These are phyloP conservation scores for Tetraodon nigroviridis DNA, from an alignment of 2,113 vertebrate genomes.

Conservation along the genomic window DNA sequence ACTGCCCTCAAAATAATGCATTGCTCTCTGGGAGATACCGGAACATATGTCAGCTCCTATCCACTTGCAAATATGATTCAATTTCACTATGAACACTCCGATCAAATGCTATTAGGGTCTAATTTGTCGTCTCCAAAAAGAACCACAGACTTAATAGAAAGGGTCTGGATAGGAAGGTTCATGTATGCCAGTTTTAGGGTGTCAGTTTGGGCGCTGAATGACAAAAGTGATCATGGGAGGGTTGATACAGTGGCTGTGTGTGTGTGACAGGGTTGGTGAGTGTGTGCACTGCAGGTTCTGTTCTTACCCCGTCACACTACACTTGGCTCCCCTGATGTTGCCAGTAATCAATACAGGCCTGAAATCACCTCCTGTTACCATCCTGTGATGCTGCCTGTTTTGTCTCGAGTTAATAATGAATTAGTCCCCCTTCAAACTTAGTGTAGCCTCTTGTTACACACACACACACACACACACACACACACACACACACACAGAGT, in stretches of 20 bases:
- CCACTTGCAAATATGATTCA: slow-evolving; percentile 91
- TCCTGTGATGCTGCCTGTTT: slow-evolving; percentile 92
- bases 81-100: slow-evolving; percentile 93
- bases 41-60: slow-evolving; percentile 96
- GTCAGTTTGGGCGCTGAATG: slow-evolving; percentile 46
- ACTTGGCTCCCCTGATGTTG: slow-evolving; percentile 90
- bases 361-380: slow-evolving; percentile 92
- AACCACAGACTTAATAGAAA: slow-evolving; percentile 72
- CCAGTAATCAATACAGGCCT: slow-evolving; percentile 95
- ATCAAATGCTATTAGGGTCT: slow-evolving; percentile 95
- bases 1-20: slow-evolving; percentile 91
- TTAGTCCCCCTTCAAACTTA: slow-evolving; percentile 66
- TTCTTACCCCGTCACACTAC: slow-evolving; percentile 84
- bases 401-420: slow-evolving; percentile 98
- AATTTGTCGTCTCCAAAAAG: slow-evolving; percentile 85
- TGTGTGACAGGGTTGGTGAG: slow-evolving; percentile 20
- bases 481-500: slow-evolving; percentile 4
- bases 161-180: slow-evolving; percentile 72
- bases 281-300: slow-evolving; percentile 74
- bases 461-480: slow-evolving; percentile 13
- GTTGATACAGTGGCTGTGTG: slow-evolving; percentile 31
- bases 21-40: slow-evolving; percentile 90
- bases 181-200: slow-evolving; percentile 74
- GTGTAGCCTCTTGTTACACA: slow-evolving; percentile 52
- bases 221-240: slow-evolving; percentile 65